A percentile compares a stretch with the other conserved stretches of the same genome.
These are phyloP conservation scores for Takifugu rubripes DNA, from an alignment of 2,797 vertebrate genomes.

Conservation along the genomic window DNA sequence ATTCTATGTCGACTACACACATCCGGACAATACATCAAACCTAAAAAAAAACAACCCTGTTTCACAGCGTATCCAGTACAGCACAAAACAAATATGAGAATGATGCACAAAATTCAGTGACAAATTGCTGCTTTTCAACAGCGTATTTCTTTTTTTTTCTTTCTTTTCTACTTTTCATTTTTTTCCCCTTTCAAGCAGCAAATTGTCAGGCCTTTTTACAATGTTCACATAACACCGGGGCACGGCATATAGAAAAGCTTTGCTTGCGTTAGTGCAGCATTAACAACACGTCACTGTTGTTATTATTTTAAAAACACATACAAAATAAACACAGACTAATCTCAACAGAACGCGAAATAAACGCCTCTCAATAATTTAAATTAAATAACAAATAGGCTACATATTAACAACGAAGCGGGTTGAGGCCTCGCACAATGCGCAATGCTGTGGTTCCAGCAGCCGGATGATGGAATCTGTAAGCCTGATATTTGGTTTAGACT, in stretches of 20 bases:
- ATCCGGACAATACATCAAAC: conserved; percentile 85
- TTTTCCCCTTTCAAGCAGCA: conserved; percentile 57
- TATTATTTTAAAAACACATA: conserved; percentile 66
- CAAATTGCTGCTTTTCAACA: conserved; percentile 60
- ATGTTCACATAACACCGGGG: conserved; percentile 64
- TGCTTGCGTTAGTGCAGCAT: conserved; percentile 71
- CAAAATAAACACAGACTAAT: conserved; percentile 73
- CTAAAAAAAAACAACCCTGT: conserved; percentile 79
- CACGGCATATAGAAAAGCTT: conserved; percentile 62
- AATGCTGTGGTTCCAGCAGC: conserved; percentile 13
- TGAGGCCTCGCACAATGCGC: conserved; percentile 48
- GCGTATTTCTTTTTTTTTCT: conserved; percentile 9
- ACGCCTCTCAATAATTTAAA: conserved; percentile 76
- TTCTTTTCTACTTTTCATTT: conserved; percentile 2
- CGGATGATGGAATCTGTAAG: conserved; percentile 17
- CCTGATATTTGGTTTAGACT: conserved; percentile 42
- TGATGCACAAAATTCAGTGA: conserved; percentile 75
- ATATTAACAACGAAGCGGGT: conserved; percentile 48
- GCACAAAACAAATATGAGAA: conserved; percentile 81
- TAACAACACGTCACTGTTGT: conserved; percentile 59
- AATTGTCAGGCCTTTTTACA: conserved; percentile 54
- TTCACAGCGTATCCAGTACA: conserved; percentile 91
- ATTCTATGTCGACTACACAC: conserved; percentile 90
- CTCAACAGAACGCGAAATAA: conserved; percentile 45
- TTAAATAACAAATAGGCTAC: conserved; percentile 76